phyloP scores from a whole-genome alignment of 2,797 vertebrate genomes.

The Lepidocolaptes lacrymiger region DNA sequence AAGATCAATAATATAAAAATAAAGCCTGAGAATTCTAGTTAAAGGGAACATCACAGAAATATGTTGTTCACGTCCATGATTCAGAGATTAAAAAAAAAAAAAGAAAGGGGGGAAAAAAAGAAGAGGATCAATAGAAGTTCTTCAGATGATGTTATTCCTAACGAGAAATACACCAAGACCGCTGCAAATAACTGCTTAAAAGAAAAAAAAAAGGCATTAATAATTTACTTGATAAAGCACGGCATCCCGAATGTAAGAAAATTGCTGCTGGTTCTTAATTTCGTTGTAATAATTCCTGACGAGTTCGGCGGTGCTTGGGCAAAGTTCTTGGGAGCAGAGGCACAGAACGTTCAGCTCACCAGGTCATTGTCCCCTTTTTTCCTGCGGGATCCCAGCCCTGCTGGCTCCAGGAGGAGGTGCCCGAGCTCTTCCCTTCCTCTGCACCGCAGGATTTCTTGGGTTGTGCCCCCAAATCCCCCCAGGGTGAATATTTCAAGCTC shows the following conservation, averaged over 20 bases:
- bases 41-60: constrained; percentile 77
- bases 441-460: not conserved
- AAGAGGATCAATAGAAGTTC: constrained; percentile 75
- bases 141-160: constrained; percentile 83
- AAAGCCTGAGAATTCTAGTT: constrained; percentile 77
- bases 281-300: constrained; percentile 70
- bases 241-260: constrained; percentile 62
- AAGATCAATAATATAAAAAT: constrained; percentile 79
- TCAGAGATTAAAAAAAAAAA: constrained; percentile 73
- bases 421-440: not conserved
- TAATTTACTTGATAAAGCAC: constrained; percentile 79
- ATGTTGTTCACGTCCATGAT: constrained; percentile 77
- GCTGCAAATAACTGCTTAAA: constrained; percentile 77
- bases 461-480: fast-evolving
- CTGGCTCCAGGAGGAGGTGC: not conserved
- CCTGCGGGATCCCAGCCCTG: fast-evolving
- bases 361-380: not conserved
- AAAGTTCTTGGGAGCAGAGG: constrained; percentile 38
- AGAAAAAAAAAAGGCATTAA: constrained; percentile 70
- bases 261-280: constrained; percentile 73
- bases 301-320: constrained; percentile 42
- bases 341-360: not conserved
- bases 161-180: constrained; percentile 76
- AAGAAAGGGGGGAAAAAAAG: fast-evolving
- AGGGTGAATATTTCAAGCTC: not conserved